Conservation (phyloP, 2,888 invertebrate genomes). For the Pachydiplax longipennis region DNA sequence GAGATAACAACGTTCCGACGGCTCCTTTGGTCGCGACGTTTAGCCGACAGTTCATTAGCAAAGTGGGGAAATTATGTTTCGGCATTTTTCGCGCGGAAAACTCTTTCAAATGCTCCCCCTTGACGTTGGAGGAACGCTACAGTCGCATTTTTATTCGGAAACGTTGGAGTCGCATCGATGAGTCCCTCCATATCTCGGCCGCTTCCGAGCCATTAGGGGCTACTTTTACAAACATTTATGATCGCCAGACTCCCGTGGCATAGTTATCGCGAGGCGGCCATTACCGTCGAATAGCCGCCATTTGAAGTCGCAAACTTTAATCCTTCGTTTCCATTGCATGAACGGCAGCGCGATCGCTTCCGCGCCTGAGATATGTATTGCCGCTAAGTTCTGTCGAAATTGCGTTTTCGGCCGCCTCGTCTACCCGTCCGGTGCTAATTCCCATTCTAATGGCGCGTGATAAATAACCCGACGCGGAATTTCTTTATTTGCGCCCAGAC, state of each 20-base stretch:
- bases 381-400: neutral
- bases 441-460: neutral
- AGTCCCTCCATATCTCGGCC: neutral
- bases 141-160: neutral
- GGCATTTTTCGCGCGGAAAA: no score
- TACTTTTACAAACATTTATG: neutral
- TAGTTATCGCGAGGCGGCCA: neutral
- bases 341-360: neutral
- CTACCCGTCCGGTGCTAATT: neutral
- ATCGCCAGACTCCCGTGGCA: neutral
- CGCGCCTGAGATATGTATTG: neutral
- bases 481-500: neutral
- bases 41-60: no score
- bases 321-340: neutral
- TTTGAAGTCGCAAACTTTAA: neutral
- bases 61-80: no score
- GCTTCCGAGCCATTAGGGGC: neutral
- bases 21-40: no score
- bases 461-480: neutral
- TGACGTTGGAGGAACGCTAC: neutral
- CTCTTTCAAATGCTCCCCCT: neutral
- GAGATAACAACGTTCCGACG: no score
- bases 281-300: neutral
- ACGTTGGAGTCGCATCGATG: neutral
- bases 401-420: neutral